Evolutionary conservation across 2,888 invertebrate genomes (phyloP), one percentile per base, ranked within the genome.

Genomic region (Leptinotarsa rubiginosa): DNA sequence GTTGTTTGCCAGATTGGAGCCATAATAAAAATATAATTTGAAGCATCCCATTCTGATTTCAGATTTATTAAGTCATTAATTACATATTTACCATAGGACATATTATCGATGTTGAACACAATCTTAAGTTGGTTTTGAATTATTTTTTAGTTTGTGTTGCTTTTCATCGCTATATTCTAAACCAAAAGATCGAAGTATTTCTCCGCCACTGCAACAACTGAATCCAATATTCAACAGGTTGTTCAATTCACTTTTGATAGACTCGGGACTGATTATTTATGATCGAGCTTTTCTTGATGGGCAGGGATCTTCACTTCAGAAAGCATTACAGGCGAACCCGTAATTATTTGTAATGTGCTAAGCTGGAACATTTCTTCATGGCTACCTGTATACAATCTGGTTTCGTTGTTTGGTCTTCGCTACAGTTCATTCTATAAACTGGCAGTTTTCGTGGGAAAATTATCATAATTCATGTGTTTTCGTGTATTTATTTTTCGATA

Each of bases 321-420:
- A 70, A 70, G 7, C 50, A 54, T 52, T 67, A 67, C 67, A 47
- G 62, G 3, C 64, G 47, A 56, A 76, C 74, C 76, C 59, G 64
- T 76, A 74, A 76, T 76, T 76, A 76, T 65, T 25, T 54, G 73
- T 76, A 74, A 74, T 76, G 76, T 76, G 76, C 76, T 64, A 76
- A 76, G 76, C 74, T 56, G 52, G 56, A 70, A 62, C 49, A 64
- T 62, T 54, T 68, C 68, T 69, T 25, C 69, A 69, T 47, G 62
- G 72, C 75, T 75, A 75, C 75, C 72, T 72, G 75, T 69, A 66
- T 73, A 69, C 72, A 56, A 54, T 71, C 20, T 56, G 20, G 41
- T 71, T 65, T 65, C 56, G 50, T 70, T 50, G 65, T 65, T 71
- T 54, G 20, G 18, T 68, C 47, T 68, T 68, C 31, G 20, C 41